Evolutionary conservation across 2,113 vertebrate species (phyloP), one percentile per base, ranked within the genome.

Genomic region (Saccopteryx bilineata): DNA sequence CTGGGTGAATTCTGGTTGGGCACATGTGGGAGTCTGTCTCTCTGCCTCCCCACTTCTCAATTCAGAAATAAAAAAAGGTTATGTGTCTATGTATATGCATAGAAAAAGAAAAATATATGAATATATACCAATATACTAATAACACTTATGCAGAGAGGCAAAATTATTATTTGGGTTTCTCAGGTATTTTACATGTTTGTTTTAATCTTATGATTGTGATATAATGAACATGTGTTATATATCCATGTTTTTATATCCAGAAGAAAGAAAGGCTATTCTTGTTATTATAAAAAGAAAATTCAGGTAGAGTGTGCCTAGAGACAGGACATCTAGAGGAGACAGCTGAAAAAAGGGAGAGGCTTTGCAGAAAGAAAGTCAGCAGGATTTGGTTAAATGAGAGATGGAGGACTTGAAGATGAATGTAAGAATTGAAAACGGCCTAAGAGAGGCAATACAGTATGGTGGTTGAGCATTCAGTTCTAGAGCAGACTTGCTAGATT

Each of bases 101-200:
- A 91, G 65, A 72, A 52, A 74, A 13, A 72, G 12, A 75, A 66
- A 83, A 95, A 28, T 75, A 68, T 52, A n/a, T 74, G 52, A 24
- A 56, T 83, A 56, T 18, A 5, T 28, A 61, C 19, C 7, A 50
- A 21, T 74, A 63, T 23, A 5, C 19, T 79, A 54, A 10, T 19
- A 60, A 60, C 12, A 71, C 39, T 56, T 76, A 72, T 24, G 21
- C 17, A 39, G 56, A 60, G 15, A 89, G 72, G 71, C 31, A 68
- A 85, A 88, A 75, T 88, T 91, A 19, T 94, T 86, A 84, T 74
- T 90, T 79, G 33, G 23, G 10, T 39, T 92, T 75, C 92, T 79
- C 92, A 23, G 74, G 88, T 69, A 7, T 58, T 78, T 46, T 50
- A 13, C 60, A 31, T 86, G 56, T 76, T 52, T 90, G 60, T 72